Base-by-base conservation (phyloP, 2,888 invertebrate genomes). In the Agriopis aurantiaria region DNA sequence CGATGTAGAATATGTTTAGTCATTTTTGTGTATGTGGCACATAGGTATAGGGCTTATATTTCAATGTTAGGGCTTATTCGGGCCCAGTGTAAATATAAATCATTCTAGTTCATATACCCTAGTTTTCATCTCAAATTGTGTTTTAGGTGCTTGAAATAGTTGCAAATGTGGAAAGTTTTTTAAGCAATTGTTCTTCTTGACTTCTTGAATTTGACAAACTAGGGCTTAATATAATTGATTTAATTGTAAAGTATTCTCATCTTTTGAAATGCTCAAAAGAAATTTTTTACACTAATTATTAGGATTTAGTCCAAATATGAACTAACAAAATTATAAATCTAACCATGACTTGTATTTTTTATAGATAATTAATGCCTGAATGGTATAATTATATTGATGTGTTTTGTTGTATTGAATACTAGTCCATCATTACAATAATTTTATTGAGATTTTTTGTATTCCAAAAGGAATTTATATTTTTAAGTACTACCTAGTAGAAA, bases 371-470 rank as follows among this genome's bases (percentile, higher is more conserved):
- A n/a, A n/a, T 81, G 77, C 71, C 79, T 78, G 79, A 77, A 80
- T 82, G 78, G 79, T 84, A 80, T 79, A 60, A 61, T 69, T 46
- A 62, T 52, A 33, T 14, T 66, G 52, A 48, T 56, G 46, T 80
- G 78, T 79, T 76, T 79, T 82, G 77, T 83, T 88, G 84, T 87
- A 87, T 87, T 88, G 79, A 86, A 88, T 85, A 88, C 91, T 91
- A 91, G 91, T 92, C 91, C 85, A 86, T 89, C 85, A 81, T 84
- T 81, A 80, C 80, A 79, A 86, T 86, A 83, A 80, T 65, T 78
- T 81, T 76, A 75, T 78, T 80, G 77, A 74, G 66, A 63, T 65
- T 65, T n/a, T 53, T 59, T 11, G 17, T 68, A 48, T 67, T 60
- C 67, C 63, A 59, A 45, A 23, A 41, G 70, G 70, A 66, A 63